Evolutionary conservation across 2,113 vertebrate genomes (phyloP).

Genomic region (Tragelaphus buxtoni): DNA sequence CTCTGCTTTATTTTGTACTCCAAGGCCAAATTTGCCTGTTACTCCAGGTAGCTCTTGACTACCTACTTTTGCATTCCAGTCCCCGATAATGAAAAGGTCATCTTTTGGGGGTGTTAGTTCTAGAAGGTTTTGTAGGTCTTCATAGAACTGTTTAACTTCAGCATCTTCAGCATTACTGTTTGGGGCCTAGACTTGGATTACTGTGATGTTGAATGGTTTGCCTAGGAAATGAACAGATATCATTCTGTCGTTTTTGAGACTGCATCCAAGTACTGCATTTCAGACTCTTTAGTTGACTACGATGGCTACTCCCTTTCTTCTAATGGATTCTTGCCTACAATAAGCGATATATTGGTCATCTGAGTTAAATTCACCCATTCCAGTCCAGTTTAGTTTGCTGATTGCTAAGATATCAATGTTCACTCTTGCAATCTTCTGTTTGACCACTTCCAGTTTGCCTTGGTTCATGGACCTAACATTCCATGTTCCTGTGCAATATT

Average conservation of each 20-base stretch:
- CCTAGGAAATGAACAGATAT: neutral
- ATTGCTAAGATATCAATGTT: neutral
- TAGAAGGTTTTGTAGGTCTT: neutral
- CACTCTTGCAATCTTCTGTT: neutral
- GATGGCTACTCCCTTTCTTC: neutral
- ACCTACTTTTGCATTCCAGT: neutral
- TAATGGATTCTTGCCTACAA: neutral
- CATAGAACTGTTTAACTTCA: neutral
- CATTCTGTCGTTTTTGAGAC: neutral
- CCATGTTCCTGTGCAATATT: neutral
- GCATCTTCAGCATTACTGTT: neutral
- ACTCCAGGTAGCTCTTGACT: neutral
- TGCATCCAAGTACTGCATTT: neutral
- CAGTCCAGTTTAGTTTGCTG: neutral
- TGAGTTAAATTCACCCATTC: neutral
- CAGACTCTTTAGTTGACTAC: rapidly evolving
- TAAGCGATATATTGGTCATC: neutral
- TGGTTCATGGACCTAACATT: neutral
- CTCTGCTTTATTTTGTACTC: neutral
- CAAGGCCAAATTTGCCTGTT: neutral
- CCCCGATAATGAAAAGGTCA: neutral
- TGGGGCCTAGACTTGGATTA: neutral
- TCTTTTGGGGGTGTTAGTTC: neutral
- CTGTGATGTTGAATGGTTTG: neutral
- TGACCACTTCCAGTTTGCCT: neutral